Evolutionary conservation across 1,140 invertebrate genomes (phyloP), one percentile per base, ranked within the genome.

Genomic region (Andricus grossulariae): DNA sequence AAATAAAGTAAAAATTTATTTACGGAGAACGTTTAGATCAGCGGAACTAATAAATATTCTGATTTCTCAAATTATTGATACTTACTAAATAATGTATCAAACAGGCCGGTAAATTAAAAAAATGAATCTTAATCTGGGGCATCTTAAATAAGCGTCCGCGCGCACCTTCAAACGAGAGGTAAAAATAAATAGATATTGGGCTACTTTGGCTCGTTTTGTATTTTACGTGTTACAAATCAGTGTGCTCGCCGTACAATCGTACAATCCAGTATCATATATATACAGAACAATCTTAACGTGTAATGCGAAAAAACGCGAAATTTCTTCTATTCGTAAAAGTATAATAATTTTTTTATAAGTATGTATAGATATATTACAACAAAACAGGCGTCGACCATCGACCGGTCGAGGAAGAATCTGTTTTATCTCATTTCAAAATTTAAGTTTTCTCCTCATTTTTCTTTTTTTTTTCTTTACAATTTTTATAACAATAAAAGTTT

Each of bases 151-250:
- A 25, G 3, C 25, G 25, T 32, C 3, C 25, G 25, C 4, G 25
- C 4, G 25, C 25, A 32, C 25, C 25, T 32, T 32, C 18, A 49
- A 19, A 50, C 1, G 70, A 50, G 16, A 49, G 13, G 66, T 13
- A 39, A 25, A 15, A n/a, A 50, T 45, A 50, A 72, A 25, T 25
- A 50, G 15, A 1, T 7, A 66, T 5, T 39, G 16, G 5, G n/a
- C 16, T 16, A 39, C 25, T 39, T 39, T 39, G 60, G 25, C 25
- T 66, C 15, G 25, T 66, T 78, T 78, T 81, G 72, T 76, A 81
- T 87, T 81, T 84, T 83, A 86, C 77, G 87, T 88, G 86, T 88
- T 90, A 90, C 88, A 90, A 89, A 90, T 88, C 86, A 88, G 86
- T 89, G 88, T 87, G 88, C 84, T 88, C 87, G 79, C 84, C 82